Evolutionary conservation across 2,797 vertebrate species (phyloP), one percentile per base, ranked within the genome.

Genomic region (Tenualosa ilisha): DNA sequence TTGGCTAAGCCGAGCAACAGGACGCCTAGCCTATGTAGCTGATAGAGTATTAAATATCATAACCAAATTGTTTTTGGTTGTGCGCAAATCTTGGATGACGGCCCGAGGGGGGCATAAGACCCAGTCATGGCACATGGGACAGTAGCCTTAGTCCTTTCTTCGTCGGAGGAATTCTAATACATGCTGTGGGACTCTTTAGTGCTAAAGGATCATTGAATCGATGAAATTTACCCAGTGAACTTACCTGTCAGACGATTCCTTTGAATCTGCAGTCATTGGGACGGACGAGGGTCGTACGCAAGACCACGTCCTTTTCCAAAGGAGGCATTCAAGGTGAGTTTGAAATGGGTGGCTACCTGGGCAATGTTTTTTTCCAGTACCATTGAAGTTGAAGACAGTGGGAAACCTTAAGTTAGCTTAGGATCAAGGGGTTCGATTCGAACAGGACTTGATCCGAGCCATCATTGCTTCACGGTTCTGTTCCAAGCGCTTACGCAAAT

Each of bases 101-200:
- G 81, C 89, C 90, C 83, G 89, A 46, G 83, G 86, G 68, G 72
- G 88, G 86, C 86, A 50, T 13, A 88, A 49, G 51, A 11, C 85
- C 83, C 82, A 86, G 84, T 84, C 82, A 87, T 90, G 93, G 89
- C 84, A 88, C 81, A 85, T 82, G 6, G 20, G 72, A 37, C 72
- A 79, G 6, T 46, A 46, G 72, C 6, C 72, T 15, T 79, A 79
- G 12, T 31, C 12, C 31, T 20, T 75, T 3, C 20, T 79, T 46
- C 17, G 37, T 20, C 37, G 6, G 72, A 6, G 17, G 17, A 37
- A 79, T 79, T 46, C 37, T 79, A 79, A 79, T 12, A 22, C 40
- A 75, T 75, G 68, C 13, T 31, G 15, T 79, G 40, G 72, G 40
- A 46, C 72, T 43, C 72, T n/a, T 7, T 22, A 72, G 26, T 12